Evolutionary conservation across 2,113 vertebrate species (phyloP).

Genomic region (Ptilonorhynchus violaceus): DNA sequence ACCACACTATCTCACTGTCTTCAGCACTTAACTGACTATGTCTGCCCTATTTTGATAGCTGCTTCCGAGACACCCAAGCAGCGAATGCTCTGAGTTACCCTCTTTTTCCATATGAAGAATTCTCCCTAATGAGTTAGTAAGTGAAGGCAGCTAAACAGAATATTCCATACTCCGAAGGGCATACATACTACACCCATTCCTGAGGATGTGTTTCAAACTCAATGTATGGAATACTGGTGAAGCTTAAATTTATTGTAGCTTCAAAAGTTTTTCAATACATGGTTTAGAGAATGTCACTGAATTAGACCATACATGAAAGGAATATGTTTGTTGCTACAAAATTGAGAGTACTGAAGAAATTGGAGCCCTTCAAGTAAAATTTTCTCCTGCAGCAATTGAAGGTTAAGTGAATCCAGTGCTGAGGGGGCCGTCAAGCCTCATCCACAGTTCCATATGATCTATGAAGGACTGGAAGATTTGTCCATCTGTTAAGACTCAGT

Average conservation of each 20-base stretch:
- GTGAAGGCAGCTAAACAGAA: neutral
- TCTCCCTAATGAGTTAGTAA: neutral
- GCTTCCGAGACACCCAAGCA: neutral
- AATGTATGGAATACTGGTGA: neutral
- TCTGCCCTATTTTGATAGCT: neutral
- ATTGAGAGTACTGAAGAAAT: neutral
- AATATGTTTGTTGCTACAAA: neutral
- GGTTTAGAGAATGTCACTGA: neutral
- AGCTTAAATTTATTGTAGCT: neutral
- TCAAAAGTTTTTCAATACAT: neutral
- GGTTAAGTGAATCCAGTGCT: neutral
- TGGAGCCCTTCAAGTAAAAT: neutral
- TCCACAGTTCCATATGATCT: neutral
- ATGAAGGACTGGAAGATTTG: neutral
- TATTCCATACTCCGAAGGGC: neutral
- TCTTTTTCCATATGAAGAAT: neutral
- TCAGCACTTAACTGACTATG: neutral
- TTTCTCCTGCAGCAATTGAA: neutral
- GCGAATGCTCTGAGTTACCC: neutral
- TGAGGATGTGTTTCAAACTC: neutral
- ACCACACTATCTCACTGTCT: neutral
- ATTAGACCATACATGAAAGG: neutral
- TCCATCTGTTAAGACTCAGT: neutral
- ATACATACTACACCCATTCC: neutral
- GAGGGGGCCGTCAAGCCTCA: accelerated